Percentiles rank a stretch among this genome's conserved stretches.
Evolutionary conservation across 2,113 vertebrate genomes (phyloP).

Genomic region (Panthera leo): DNA sequence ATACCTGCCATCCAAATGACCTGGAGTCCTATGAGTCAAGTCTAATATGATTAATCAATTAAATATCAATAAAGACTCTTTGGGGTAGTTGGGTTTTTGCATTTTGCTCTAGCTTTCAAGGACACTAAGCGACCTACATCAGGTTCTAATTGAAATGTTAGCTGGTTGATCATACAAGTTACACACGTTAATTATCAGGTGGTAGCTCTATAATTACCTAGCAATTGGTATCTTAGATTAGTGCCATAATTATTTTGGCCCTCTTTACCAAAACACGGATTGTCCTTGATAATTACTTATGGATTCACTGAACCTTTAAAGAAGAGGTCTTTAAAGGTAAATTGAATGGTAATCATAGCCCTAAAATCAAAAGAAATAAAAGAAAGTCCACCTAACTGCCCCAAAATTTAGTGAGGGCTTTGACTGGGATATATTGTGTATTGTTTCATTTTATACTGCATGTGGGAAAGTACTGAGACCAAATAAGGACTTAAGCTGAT

Average conservation of each 20-base stretch:
- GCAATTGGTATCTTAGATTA: slow-evolving; percentile 74
- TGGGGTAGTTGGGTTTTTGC: background rate
- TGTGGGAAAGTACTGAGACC: background rate
- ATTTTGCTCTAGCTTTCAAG: slow-evolving; percentile 44
- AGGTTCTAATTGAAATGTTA: slow-evolving; percentile 69
- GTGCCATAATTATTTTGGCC: slow-evolving; percentile 75
- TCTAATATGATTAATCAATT: slow-evolving; percentile 49
- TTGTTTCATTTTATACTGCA: background rate
- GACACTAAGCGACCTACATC: slow-evolving; percentile 30
- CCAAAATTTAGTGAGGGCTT: background rate
- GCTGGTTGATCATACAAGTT: slow-evolving; percentile 54
- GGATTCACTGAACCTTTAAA: slow-evolving; percentile 63
- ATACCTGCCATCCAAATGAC: background rate
- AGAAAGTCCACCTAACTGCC: background rate
- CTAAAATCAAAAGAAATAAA: slow-evolving; percentile 39
- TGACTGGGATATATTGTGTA: background rate
- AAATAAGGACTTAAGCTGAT: background rate
- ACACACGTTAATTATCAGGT: slow-evolving; percentile 74
- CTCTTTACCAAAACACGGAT: slow-evolving; percentile 62
- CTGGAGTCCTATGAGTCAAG: background rate
- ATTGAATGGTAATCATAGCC: slow-evolving; percentile 19
- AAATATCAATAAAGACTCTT: slow-evolving; percentile 41
- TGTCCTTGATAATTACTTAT: slow-evolving; percentile 68
- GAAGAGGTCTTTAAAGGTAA: background rate
- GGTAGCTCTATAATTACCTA: slow-evolving; percentile 65